Evolutionary conservation across 2,113 vertebrate genomes (phyloP).

Genomic region (Anas platyrhynchos): DNA sequence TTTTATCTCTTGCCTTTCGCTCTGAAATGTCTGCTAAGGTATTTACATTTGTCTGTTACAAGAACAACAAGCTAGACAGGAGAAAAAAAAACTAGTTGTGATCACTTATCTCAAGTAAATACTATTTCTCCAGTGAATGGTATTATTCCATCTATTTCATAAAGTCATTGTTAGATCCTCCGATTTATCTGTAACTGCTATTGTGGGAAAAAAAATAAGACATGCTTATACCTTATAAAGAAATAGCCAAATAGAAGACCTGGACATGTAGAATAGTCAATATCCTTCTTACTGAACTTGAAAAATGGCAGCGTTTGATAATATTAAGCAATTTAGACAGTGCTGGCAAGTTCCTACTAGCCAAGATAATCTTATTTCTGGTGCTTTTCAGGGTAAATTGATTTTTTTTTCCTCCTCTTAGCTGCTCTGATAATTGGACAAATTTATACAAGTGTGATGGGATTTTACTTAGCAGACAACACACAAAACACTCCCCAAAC

Average conservation of each 20-base stretch:
- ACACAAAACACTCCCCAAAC: slow-evolving; percentile 69
- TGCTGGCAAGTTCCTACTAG: slow-evolving; percentile 70
- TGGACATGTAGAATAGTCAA: slow-evolving; percentile 26
- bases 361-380: slow-evolving; percentile 78
- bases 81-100: slow-evolving; percentile 30
- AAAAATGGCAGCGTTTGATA: slow-evolving; percentile 69
- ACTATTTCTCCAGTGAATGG: slow-evolving; percentile 32
- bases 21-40: slow-evolving; percentile 57
- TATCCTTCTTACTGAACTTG: slow-evolving; percentile 42
- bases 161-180: slow-evolving; percentile 49
- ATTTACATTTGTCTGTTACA: slow-evolving; percentile 58
- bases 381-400: slow-evolving; percentile 78
- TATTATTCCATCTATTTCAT: slow-evolving; percentile 44
- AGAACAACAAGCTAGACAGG: slow-evolving; percentile 53
- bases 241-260: slow-evolving; percentile 41
- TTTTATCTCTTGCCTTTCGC: slow-evolving; percentile 63
- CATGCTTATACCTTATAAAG: neutral
- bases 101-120: slow-evolving; percentile 60
- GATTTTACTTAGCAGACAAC: slow-evolving; percentile 75
- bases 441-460: slow-evolving; percentile 77
- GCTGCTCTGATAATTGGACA: slow-evolving; percentile 76
- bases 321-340: slow-evolving; percentile 72
- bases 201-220: slow-evolving; percentile 38
- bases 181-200: neutral
- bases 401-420: slow-evolving; percentile 71